Base-by-base conservation (phyloP, 2,797 vertebrate species). In the Gobionotothen gibberifrons region DNA sequence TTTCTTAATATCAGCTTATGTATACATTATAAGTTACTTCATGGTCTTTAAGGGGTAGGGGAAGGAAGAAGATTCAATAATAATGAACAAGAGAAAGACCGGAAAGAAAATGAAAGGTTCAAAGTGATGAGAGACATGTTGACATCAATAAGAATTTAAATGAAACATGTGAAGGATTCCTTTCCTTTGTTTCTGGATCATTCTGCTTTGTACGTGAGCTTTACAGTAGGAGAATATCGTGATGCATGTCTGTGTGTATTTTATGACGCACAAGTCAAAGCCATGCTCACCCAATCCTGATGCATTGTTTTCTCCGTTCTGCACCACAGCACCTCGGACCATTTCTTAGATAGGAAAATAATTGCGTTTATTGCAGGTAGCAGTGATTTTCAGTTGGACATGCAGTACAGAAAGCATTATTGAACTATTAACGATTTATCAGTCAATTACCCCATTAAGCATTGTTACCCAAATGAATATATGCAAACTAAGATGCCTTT, bases 241-340 rank as follows among this genome's bases (percentile, higher is more conserved):
- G 26, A 14, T 54, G 9, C n/a, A 17, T 19, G 21, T 49, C 0
- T 48, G 10, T 54, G 19, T 26, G 49, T 15, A 14, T 54, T 51
- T 69, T 49, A 16, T 46, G 42, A 70, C 16, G 65, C 13, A 12
- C 1, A 1, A 54, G 48, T 60, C 11, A 52, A 9, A 43, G 55
- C 17, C 5, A 9, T 46, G 71, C 87, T 57, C 53, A 92, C 90
- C 74, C 47, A 13, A 48, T 70, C 15, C 48, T 10, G 29, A 8
- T 49, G 60, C 15, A 19, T 56, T 56, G 29, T 54, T 76, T 43
- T 85, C 79, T 65, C 89, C 87, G 3, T 92, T 93, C 69, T 85
- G 84, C 59, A 86, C 11, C 52, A 80, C 54, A n/a, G 17, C 51
- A 59, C 47, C 69, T 40, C 62, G 72, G 62, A 49, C n/a, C 8